Evolutionary conservation across 2,888 invertebrate species (phyloP).

Genomic region (Hermodice carunculata): DNA sequence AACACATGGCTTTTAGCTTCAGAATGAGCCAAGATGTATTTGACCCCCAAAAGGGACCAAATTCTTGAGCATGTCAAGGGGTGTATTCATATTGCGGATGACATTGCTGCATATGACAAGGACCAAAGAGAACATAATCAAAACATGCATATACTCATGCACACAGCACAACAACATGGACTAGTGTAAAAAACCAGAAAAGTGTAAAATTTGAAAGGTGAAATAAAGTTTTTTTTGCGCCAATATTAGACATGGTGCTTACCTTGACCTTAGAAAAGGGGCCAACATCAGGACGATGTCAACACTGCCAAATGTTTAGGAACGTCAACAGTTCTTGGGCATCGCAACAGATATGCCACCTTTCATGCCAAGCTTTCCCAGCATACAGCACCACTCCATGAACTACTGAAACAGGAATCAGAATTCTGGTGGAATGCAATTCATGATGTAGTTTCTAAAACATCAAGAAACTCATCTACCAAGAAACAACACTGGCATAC

Average conservation of each 20-base stretch:
- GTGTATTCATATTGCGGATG: slow-evolving; percentile 8
- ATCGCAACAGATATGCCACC: background rate
- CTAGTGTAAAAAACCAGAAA: background rate
- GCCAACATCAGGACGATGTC: background rate
- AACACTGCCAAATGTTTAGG: background rate
- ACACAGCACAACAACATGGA: background rate
- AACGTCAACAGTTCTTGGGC: background rate
- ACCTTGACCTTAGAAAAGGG: background rate
- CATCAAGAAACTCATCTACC: background rate
- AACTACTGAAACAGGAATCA: background rate
- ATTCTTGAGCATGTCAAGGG: slow-evolving; percentile 20
- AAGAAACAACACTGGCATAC: background rate
- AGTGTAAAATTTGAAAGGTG: slow-evolving; percentile 2
- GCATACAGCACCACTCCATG: background rate
- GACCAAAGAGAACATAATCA: slow-evolving; percentile 3
- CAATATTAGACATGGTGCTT: background rate
- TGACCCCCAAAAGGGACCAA: slow-evolving; percentile 26
- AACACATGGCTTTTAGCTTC: slow-evolving; percentile 29
- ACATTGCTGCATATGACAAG: background rate
- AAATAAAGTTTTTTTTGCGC: background rate
- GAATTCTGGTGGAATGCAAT: background rate
- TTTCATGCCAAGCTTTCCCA: slow-evolving; percentile 2
- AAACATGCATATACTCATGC: background rate
- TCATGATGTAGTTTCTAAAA: background rate
- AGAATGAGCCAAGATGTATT: slow-evolving; percentile 31